Base-by-base conservation (phyloP, 2,888 invertebrate genomes). In the Eristalis intricaria region DNA sequence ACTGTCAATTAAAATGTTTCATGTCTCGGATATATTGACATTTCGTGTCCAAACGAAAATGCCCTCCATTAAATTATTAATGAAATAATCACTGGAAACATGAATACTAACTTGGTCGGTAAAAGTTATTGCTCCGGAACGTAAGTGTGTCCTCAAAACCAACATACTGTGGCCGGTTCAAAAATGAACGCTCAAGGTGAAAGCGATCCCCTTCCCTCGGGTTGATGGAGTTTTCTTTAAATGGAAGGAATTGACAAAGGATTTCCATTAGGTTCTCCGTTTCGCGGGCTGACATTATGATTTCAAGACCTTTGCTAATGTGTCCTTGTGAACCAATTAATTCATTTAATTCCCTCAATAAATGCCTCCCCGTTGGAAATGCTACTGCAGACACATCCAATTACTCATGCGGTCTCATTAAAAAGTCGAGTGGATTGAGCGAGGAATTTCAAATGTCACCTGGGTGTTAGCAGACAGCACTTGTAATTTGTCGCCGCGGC, bases 331-430 rank as follows among this genome's bases (percentile, higher is more conserved):
- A 26, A 23, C 4, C 58, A 60, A 26, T 29, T 75, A 75, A 66
- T 65, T 58, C 29, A 66, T 38, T 66, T 66, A 66, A 75, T 65
- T 74, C 43, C 22, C 29, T 32, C n/a, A 65, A 56, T 26, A 40
- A 56, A 35, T 50, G 50, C 23, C 50, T 74, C 58, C 58, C 56
- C 10, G 13, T 38, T 75, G 75, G 26, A 23, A 13, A 40, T 1
- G 7, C n/a, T 58, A 11, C 38, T 58, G 56, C 65, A 56, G 13
- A 75, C 35, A 10, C 7, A 7, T 11, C 4, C 19, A 23, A 26
- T 65, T 65, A 50, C 50, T 26, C 19, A 26, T 58, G 56, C 11
- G n/a, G 22, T n/a, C 13, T 58, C 19, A 58, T 75, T 75, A 19
- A 38, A 35, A 29, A 58, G 56, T 13, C 61, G 19, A 29, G 5